phyloP scores from a whole-genome alignment of 2,113 vertebrate genomes.

The Danionella cerebrum region DNA sequence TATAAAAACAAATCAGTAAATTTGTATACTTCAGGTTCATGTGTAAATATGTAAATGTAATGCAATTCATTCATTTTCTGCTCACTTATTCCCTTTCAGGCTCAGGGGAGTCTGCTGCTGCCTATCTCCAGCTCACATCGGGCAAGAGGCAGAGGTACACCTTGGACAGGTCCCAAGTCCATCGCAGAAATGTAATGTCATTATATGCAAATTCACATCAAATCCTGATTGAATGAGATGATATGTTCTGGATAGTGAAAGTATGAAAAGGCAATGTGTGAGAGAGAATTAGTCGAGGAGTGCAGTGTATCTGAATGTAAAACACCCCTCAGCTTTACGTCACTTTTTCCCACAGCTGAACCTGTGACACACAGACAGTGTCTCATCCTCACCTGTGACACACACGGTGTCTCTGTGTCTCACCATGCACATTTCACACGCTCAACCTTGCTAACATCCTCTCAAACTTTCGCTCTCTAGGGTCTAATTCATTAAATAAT shows the following conservation, averaged over 20 bases:
- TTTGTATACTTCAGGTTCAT: too few species aligned
- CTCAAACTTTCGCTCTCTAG: constrained; percentile 13
- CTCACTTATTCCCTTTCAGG: too few species aligned
- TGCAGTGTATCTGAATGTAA: constrained; percentile 37
- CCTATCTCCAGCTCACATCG: too few species aligned
- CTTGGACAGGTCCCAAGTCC: too few species aligned
- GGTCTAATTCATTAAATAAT: constrained; percentile 19
- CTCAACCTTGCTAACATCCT: background rate
- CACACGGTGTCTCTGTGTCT: constrained; percentile 2
- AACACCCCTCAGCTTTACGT: constrained; percentile 46
- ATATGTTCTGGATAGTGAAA: background rate
- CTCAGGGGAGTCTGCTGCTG: too few species aligned
- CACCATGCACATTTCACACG: background rate
- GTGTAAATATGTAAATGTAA: too few species aligned
- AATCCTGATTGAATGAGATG: too few species aligned
- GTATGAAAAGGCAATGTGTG: background rate
- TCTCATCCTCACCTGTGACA: constrained; percentile 5
- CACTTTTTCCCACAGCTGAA: constrained; percentile 37
- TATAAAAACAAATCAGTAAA: too few species aligned
- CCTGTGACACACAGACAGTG: constrained; percentile 18
- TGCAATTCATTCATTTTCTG: too few species aligned
- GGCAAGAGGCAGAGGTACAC: too few species aligned
- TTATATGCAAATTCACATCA: too few species aligned
- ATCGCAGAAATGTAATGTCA: too few species aligned
- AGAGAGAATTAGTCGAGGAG: background rate